These are phyloP conservation scores for Elanoides forficatus DNA, from an alignment of 2,113 vertebrate species.

Conservation along the genomic window DNA sequence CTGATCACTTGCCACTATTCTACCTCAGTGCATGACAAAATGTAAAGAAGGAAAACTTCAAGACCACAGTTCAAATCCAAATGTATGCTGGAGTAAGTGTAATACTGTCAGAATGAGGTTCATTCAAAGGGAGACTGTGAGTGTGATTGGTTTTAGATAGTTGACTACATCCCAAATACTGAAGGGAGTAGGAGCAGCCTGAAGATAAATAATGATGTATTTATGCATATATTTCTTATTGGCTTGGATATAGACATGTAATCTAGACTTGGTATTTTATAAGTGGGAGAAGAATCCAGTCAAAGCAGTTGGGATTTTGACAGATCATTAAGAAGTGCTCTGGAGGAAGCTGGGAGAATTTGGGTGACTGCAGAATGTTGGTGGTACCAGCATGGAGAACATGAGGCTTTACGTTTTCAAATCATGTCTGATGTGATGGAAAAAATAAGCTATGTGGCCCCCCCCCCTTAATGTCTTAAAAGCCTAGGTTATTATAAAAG, in stretches of 20 bases:
- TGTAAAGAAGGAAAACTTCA: not conserved
- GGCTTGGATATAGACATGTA: not conserved
- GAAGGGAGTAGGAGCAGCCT: not conserved
- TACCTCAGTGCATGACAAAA: not conserved
- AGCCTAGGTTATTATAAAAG: not conserved
- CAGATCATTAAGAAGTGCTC: not conserved
- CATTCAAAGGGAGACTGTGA: not conserved
- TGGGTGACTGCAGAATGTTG: not conserved
- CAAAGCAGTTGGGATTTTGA: not conserved
- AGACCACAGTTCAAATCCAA: not conserved
- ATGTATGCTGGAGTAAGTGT: not conserved
- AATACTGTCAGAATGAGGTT: not conserved
- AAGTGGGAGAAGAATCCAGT: not conserved
- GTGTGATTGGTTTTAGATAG: not conserved
- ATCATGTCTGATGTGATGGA: not conserved
- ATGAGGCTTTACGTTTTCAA: not conserved
- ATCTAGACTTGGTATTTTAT: not conserved
- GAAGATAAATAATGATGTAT: not conserved
- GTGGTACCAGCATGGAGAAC: accelerated
- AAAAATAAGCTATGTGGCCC: not conserved
- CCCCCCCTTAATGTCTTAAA: not conserved
- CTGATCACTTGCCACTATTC: not conserved
- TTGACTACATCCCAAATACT: not conserved
- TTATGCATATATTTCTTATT: not conserved
- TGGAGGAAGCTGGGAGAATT: not conserved